Evolutionary conservation across 2,888 invertebrate species (phyloP), one percentile per base, ranked within the genome.

Genomic region (Hyalella azteca): DNA sequence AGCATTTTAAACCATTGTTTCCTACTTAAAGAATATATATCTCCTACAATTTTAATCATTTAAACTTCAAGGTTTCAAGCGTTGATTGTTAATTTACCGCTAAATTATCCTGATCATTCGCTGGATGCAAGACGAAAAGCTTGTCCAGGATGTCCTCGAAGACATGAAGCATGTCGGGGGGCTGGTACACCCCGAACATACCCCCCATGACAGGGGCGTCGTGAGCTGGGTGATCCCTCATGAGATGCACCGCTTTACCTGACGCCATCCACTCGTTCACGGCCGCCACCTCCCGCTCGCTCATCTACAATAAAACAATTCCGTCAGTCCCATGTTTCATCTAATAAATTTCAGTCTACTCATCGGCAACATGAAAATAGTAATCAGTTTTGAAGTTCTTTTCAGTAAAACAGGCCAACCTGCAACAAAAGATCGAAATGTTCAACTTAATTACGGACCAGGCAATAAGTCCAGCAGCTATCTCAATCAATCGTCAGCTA

Each of bases 211-310:
- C 66, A 2, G 45, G 49, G 0, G 48, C 39, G 22, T 45, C 49
- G 81, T 83, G 83, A 3, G 1, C n/a, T 3, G 80, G 83, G n/a
- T 81, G 81, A 78, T 81, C 81, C 29, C 83, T 54, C 81, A 81
- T 81, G 9, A 80, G 73, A 40, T 82, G 82, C 32, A 82, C 77
- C n/a, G 54, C 32, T 50, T 60, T 48, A 3, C 76, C 36, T 0
- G 78, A 66, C 22, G 15, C 76, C 54, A 81, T 73, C 82, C 82
- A 82, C 50, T 75, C 79, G 7, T 45, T 48, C 22, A 82, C 82
- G 0, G 82, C 82, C 5, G 59, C 80, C 29, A 41, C 49, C 36
- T 82, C 82, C 0, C 82, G 50, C 75, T 78, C 78, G 7, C 41
- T 81, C 41, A 81, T 26, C 80, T 81, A 75, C 1, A 3, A 32